These are phyloP conservation scores for Seira ritae DNA, from an alignment of 2,888 invertebrate genomes.

Conservation along the genomic window DNA sequence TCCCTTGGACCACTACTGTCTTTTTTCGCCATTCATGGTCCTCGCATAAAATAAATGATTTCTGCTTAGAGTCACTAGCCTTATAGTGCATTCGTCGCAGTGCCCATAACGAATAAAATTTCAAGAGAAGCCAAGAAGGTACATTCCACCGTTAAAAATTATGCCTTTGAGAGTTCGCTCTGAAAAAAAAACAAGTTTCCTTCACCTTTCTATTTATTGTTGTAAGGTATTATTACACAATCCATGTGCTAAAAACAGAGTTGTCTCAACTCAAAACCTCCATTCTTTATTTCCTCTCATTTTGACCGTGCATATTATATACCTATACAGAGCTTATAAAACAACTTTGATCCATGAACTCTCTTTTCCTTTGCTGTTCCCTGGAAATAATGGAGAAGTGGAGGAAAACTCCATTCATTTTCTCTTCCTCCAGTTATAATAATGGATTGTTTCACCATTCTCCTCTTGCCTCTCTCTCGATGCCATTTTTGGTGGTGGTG, in stretches of 20 bases:
- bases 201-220: slow-evolving; percentile 35
- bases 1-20: not conserved
- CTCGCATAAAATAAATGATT: not conserved
- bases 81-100: not conserved
- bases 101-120: slow-evolving; percentile 36
- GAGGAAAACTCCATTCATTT: slow-evolving; percentile 3
- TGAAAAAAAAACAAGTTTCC: slow-evolving; percentile 14
- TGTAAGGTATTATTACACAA: slow-evolving; percentile 14
- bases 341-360: slow-evolving; percentile 6
- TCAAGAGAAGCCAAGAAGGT: slow-evolving; percentile 50
- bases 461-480: not conserved
- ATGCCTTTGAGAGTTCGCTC: slow-evolving; percentile 46
- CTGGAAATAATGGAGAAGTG: not conserved
- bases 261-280: not conserved
- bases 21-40: not conserved
- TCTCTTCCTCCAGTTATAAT: not conserved
- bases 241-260: slow-evolving; percentile 3
- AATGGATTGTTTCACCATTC: slow-evolving; percentile 7
- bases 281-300: slow-evolving; percentile 7
- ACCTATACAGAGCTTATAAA: too few species aligned
- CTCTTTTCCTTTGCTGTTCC: not conserved
- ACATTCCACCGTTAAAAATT: slow-evolving; percentile 52
- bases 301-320: not conserved
- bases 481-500: not conserved
- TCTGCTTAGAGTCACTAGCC: not conserved